Conservation (phyloP, 2,113 vertebrate species). For the Pungitius pungitius region DNA sequence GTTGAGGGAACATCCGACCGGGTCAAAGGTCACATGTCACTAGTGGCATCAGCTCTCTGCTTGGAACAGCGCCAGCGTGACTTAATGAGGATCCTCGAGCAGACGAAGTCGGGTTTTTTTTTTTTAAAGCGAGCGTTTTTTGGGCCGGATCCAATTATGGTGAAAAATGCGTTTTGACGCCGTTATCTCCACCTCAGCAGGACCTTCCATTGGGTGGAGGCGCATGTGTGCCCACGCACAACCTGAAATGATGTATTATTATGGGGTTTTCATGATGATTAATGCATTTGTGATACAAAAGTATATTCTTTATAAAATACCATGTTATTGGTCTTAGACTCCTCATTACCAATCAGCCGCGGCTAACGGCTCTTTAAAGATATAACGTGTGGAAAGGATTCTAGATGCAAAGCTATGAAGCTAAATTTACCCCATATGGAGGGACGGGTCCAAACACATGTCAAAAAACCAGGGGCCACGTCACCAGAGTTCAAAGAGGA, state of each 20-base stretch:
- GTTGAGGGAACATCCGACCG: constrained; percentile 44
- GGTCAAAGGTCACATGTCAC: constrained; percentile 62
- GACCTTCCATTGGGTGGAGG: constrained; percentile 21
- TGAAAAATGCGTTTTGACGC: constrained; percentile 12
- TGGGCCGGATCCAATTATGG: constrained; percentile 4
- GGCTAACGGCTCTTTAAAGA: background rate
- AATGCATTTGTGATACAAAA: constrained; percentile 1
- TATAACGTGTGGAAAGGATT: background rate
- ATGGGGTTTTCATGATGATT: background rate
- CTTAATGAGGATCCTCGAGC: constrained; percentile 16
- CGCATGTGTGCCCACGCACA: background rate
- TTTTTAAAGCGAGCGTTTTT: constrained; percentile 8
- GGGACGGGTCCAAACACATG: no score
- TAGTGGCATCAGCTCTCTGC: constrained; percentile 57
- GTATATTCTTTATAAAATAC: background rate
- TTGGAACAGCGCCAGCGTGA: no score
- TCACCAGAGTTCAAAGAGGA: background rate
- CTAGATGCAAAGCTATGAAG: background rate
- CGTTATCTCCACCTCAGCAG: constrained; percentile 30
- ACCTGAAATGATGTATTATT: background rate
- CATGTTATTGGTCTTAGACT: background rate
- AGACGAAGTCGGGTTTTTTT: constrained; percentile 8
- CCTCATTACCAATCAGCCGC: background rate
- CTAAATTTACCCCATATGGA: no score
- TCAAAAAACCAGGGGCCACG: background rate